Conservation (phyloP, 1,140 invertebrate genomes). For the Drosophila ambigua region DNA sequence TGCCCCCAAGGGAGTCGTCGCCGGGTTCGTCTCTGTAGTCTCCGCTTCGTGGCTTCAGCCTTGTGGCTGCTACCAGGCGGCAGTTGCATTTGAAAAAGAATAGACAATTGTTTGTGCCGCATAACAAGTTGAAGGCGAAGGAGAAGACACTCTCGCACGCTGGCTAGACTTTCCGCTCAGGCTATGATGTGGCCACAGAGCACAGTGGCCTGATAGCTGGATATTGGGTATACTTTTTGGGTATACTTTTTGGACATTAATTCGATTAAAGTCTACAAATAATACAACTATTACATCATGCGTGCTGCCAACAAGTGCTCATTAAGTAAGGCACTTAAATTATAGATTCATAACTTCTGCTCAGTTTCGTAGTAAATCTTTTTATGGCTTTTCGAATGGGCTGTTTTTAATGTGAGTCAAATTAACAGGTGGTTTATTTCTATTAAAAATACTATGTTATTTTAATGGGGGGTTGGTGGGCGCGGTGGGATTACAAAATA, state of each 20-base stretch:
- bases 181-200: slow-evolving; percentile 26
- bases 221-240: not conserved
- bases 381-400: not conserved
- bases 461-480: too few species aligned
- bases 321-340: too few species aligned
- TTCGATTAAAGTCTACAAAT: too few species aligned
- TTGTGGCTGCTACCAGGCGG: slow-evolving; percentile 52
- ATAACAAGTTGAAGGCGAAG: slow-evolving; percentile 75
- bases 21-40: slow-evolving; percentile 24
- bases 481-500: too few species aligned
- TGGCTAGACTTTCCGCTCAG: slow-evolving; percentile 27
- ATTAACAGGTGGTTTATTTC: too few species aligned
- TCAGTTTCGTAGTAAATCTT: too few species aligned
- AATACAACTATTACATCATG: too few species aligned
- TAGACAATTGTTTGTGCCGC: slow-evolving; percentile 79
- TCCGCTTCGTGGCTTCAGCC: slow-evolving; percentile 4
- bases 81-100: slow-evolving; percentile 73
- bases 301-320: too few species aligned
- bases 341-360: too few species aligned
- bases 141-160: slow-evolving; percentile 43
- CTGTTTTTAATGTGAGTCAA: too few species aligned
- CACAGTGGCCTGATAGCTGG: slow-evolving; percentile 23
- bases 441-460: too few species aligned
- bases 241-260: too few species aligned
- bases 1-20: slow-evolving; percentile 57